These are phyloP conservation scores for Danio albolineatus DNA, from an alignment of 2,797 vertebrate species.

Conservation along the genomic window DNA sequence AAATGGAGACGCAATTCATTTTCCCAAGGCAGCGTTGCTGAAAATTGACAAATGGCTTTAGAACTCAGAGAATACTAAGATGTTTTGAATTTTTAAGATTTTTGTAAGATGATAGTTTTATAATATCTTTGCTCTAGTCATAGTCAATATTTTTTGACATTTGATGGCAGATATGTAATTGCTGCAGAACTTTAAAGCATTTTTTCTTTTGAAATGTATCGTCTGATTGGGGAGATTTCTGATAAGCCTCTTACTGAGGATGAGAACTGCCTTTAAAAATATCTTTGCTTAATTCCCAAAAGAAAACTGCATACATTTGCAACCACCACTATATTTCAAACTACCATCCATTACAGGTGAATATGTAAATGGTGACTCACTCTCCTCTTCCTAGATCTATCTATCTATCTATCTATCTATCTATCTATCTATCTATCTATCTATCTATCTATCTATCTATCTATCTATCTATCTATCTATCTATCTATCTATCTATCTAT, in stretches of 20 bases:
- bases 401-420: too few relatives aligned
- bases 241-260: conserved; percentile 27
- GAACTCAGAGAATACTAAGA: conserved; percentile 18
- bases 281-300: conserved; percentile 23
- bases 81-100: conserved; percentile 23
- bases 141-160: conserved; percentile 1
- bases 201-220: conserved; percentile 19
- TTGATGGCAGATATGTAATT: conserved; percentile 31
- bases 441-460: too few relatives aligned
- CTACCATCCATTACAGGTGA: conserved; percentile 59
- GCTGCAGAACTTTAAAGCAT: neutral
- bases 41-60: conserved; percentile 79
- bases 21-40: conserved; percentile 77
- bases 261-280: conserved; percentile 2
- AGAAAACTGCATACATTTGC: conserved; percentile 30
- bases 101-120: conserved; percentile 2
- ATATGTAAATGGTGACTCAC: conserved; percentile 19
- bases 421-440: neutral
- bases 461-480: too few relatives aligned
- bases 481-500: neutral
- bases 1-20: conserved; percentile 74
- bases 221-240: conserved; percentile 31
- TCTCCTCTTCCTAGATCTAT: neutral
- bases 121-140: conserved; percentile 22
- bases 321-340: conserved; percentile 50